Percentiles rank a stretch among this genome's conserved stretches.
These are phyloP conservation scores for Dicerorhinus sumatrensis DNA, from an alignment of 2,113 vertebrate species.

Conservation along the genomic window DNA sequence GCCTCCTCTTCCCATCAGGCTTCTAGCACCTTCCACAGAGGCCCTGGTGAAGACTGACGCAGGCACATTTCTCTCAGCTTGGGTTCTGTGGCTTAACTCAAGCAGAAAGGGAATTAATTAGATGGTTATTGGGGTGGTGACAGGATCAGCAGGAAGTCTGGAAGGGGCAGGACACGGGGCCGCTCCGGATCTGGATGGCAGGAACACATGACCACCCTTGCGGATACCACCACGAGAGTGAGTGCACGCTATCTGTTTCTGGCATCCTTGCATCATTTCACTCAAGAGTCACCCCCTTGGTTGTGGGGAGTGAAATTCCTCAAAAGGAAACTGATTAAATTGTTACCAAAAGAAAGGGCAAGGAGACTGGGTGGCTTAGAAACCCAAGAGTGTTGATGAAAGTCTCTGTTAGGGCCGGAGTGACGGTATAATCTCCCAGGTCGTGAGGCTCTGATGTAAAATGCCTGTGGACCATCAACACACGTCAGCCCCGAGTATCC, in stretches of 20 bases:
- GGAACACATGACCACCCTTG: background rate
- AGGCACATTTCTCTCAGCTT: background rate
- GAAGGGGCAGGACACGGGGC: background rate
- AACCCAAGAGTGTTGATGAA: background rate
- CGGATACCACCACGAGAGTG: rapidly evolving
- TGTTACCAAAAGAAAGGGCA: background rate
- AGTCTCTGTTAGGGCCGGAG: background rate
- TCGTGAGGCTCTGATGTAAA: rapidly evolving
- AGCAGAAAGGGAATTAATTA: background rate
- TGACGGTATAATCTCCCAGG: background rate
- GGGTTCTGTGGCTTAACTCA: background rate
- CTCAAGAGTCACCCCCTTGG: background rate
- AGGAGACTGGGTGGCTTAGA: background rate
- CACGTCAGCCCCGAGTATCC: background rate
- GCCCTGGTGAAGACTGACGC: background rate
- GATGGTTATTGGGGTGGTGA: background rate
- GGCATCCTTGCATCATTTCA: background rate
- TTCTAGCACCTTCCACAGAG: background rate
- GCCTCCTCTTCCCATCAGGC: background rate
- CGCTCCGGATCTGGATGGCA: rapidly evolving
- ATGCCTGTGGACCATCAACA: background rate
- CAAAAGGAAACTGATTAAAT: background rate
- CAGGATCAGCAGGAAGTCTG: background rate
- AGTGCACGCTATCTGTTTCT: rapidly evolving
- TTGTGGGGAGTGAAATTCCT: background rate